Percentiles rank a stretch among this genome's conserved stretches.
phyloP scores from a whole-genome alignment of 2,113 vertebrate species.

The Nestor notabilis region DNA sequence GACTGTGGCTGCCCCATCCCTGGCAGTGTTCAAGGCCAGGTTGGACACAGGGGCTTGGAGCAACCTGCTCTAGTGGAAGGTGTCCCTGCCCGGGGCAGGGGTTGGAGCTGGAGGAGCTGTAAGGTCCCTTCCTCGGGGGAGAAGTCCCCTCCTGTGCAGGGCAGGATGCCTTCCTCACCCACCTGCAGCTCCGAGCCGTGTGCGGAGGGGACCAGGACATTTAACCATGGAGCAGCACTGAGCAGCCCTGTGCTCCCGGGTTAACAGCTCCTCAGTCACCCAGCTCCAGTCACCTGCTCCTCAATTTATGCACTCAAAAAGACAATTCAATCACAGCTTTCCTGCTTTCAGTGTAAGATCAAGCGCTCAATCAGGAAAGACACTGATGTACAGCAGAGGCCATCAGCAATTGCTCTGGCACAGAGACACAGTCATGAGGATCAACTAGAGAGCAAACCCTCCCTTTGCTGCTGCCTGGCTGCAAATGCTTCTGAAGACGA shows the following conservation, averaged over 20 bases:
- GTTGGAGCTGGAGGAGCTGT: neutral
- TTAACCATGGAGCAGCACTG: accelerated
- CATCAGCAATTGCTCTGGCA: neutral
- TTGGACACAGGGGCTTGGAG: neutral
- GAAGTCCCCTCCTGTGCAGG: neutral
- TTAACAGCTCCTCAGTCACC: neutral
- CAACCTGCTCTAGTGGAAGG: neutral
- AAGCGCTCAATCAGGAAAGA: neutral
- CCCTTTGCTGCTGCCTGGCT: neutral
- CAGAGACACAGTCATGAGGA: neutral
- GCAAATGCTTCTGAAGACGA: accelerated
- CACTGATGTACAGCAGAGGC: neutral
- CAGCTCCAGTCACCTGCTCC: accelerated
- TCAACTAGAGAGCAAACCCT: accelerated
- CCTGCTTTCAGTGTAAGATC: neutral
- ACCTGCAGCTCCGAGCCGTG: neutral
- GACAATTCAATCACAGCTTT: neutral
- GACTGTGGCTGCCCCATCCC: neutral
- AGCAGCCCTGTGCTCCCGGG: accelerated
- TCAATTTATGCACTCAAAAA: neutral
- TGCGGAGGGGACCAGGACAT: neutral
- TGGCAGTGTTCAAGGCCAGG: neutral
- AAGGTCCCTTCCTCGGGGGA: neutral
- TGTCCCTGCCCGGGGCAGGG: neutral
- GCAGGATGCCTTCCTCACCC: neutral